Base-by-base conservation (phyloP, 2,113 vertebrate genomes). In the Sander vitreus region DNA sequence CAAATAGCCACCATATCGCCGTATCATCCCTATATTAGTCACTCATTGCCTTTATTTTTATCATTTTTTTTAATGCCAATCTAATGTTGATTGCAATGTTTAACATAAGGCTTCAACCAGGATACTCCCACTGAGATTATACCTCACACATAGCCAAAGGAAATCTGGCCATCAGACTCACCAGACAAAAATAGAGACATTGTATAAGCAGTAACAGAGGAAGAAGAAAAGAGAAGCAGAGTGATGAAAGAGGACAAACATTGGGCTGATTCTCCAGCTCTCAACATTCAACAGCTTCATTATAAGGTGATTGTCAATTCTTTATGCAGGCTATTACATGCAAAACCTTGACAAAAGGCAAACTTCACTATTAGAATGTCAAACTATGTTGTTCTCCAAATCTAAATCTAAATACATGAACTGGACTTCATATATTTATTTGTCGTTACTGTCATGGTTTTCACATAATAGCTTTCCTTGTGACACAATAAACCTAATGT, bases 221-320 rank as follows among this genome's bases (percentile, higher is more conserved):
- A 47, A 33, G 7, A 43, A 45, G 25, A 21, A 65, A 47, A 58
- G 33, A 33, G 1, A 33, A 33, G 33, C 33, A 6, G 33, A 59
- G 19, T 6, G 74, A 71, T 66, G 43, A 64, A 64, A 64, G 57
- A 69, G 33, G 47, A 68, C 51, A 71, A 73, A 63, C 18, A 14
- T 1, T 51, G 15, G 27, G 48, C 72, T 68, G 65, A 57, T 76
- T 72, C 47, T 50, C 9, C 33, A 39, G 63, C 23, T 59, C 36
- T 76, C 33, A 30, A 23, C 63, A 54, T 57, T 57, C 58, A 80
- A 45, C 12, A 67, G 65, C 36, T 63, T 71, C 21, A 76, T 73
- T 75, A 51, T 6, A 33, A 14, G 33, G n/a, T 80, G 73, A 77
- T 76, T 77, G 72, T 78, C 57, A 47, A 78, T 33, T 50, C 43